Base-by-base conservation (phyloP, 2,113 vertebrate genomes). In the Nyctereutes procyonoides region DNA sequence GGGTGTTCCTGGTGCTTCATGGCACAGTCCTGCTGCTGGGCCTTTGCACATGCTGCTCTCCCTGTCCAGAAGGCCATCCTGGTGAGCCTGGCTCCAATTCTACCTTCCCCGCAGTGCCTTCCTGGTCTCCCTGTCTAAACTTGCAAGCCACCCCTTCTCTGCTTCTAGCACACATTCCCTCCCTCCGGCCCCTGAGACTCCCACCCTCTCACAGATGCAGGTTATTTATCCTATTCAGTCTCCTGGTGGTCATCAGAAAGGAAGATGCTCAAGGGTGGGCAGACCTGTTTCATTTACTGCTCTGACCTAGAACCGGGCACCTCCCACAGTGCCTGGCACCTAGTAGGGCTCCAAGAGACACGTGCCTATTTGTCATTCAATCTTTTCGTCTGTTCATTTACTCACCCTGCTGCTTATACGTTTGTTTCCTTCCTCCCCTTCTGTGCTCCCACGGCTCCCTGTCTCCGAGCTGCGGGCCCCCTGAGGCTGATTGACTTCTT, bases 341-440 rank as follows among this genome's bases (percentile, higher is more conserved):
- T 15, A 58, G 62, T 16, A 35, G 63, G 86, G 58, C 10, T n/a
- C 87, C 24, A 83, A 17, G 3, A 79, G 53, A 79, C 5, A 26
- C 0, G 0, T 12, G 35, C 8, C 55, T 62, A 11, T 17, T 13
- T 77, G 43, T 65, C 55, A 13, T 17, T 56, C 2, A 4, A 2
- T 65, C 69, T 71, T 79, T 60, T 60, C 2, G 6, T 48, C 73
- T 58, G 1, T 32, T 90, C 32, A 15, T 8, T 30, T 12, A 48
- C 71, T 62, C 3, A 5, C 22, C 8, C 10, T 38, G 15, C 22
- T 26, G 0, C n/a, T n/a, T 14, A 17, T 14, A 30, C 1, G 2
- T 10, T 26, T 32, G 43, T 32, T 48, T 32, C 51, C 56, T 77
- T 51, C 12, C 14, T 14, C 22, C 4, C 53, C 55, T 60, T 53